phyloP scores from a whole-genome alignment of 53 echinoderm and acorn worm genomes.

The Echinometra lucunter region DNA sequence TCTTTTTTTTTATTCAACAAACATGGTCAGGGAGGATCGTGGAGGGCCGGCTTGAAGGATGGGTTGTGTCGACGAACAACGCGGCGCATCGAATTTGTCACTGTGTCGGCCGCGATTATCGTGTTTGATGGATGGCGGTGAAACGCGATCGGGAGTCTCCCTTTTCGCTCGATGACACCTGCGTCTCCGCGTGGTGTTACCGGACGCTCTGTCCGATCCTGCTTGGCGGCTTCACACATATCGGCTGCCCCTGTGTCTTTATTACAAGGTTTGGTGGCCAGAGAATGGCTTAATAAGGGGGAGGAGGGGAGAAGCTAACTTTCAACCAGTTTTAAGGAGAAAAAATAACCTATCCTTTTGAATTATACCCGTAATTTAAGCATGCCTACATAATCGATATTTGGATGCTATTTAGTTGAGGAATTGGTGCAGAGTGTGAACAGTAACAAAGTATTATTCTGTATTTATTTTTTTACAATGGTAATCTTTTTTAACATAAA shows the following conservation, averaged over 20 bases:
- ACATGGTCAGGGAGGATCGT: constrained; percentile 48
- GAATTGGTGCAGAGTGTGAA: background rate
- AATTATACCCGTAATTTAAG: background rate
- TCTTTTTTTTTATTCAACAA: background rate
- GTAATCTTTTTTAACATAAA: too few relatives aligned
- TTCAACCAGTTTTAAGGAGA: background rate
- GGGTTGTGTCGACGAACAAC: constrained; percentile 59
- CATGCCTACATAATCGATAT: background rate
- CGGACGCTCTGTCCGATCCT: constrained; percentile 38
- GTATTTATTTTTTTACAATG: background rate
- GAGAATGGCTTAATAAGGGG: constrained; percentile 9
- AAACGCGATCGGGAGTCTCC: constrained; percentile 72
- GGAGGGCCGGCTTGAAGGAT: constrained; percentile 65
- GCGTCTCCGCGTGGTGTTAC: constrained; percentile 62
- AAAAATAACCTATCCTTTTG: background rate
- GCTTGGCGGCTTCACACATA: constrained; percentile 35
- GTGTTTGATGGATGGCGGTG: constrained; percentile 70
- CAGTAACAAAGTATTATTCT: background rate
- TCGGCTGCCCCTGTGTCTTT: constrained; percentile 51
- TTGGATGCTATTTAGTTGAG: background rate
- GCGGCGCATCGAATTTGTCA: constrained; percentile 70
- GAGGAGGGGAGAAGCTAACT: background rate
- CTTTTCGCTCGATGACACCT: constrained; percentile 72
- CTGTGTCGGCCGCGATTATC: constrained; percentile 73
- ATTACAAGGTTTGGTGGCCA: constrained; percentile 48